phyloP scores from a whole-genome alignment of 2,888 invertebrate genomes.

The Diploptera punctata region DNA sequence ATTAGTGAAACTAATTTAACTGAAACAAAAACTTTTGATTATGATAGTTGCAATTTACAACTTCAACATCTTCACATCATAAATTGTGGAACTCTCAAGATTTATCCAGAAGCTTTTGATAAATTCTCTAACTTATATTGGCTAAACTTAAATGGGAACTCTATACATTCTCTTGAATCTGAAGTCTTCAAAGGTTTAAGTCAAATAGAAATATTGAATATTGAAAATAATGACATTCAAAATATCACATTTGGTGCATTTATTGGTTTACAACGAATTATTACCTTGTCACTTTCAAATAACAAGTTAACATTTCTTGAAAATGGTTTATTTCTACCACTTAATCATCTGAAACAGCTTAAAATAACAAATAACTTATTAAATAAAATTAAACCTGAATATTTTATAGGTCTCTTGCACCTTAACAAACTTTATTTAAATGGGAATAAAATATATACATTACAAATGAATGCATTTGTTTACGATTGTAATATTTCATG shows the following conservation, averaged over 20 bases:
- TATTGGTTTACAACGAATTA: background rate
- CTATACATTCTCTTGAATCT: background rate
- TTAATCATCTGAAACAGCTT: background rate
- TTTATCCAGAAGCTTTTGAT: background rate
- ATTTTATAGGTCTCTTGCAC: background rate
- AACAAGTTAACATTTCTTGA: background rate
- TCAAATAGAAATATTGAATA: background rate
- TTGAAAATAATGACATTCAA: background rate
- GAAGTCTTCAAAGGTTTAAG: background rate
- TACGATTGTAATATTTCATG: background rate
- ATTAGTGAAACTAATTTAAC: background rate
- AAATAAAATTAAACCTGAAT: background rate
- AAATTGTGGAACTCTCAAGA: background rate
- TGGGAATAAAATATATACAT: background rate
- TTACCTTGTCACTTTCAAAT: background rate
- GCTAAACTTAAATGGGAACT: background rate
- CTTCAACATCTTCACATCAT: background rate
- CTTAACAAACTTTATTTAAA: slow-evolving; percentile 1
- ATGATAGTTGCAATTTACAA: background rate
- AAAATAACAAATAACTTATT: background rate
- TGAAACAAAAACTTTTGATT: background rate
- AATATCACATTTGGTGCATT: background rate
- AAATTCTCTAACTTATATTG: background rate
- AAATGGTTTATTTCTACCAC: background rate
- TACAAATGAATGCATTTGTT: background rate